Conservation (phyloP, 2,797 vertebrate genomes). For the Sandelia bainsii region DNA sequence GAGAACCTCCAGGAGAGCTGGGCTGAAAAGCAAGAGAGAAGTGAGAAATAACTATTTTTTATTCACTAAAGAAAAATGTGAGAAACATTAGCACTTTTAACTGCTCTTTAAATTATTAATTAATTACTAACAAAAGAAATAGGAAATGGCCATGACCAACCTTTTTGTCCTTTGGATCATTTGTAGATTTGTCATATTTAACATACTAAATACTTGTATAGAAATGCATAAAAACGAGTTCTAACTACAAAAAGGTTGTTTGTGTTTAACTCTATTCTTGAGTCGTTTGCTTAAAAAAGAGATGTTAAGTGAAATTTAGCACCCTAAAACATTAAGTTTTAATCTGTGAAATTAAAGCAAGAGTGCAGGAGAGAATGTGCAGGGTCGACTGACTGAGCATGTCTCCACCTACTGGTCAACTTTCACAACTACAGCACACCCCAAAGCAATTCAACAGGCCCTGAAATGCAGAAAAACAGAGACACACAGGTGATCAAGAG, state of each 20-base stretch:
- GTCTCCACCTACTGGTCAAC: conserved; percentile 73
- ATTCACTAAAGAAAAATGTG: background rate
- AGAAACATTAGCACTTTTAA: background rate
- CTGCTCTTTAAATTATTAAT: background rate
- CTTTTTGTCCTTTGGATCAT: background rate
- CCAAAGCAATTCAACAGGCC: conserved; percentile 11
- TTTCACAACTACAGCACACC: conserved; percentile 12
- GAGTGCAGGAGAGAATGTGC: background rate
- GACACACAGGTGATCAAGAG: background rate
- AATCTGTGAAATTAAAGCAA: background rate
- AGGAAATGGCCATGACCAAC: background rate
- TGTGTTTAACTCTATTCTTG: background rate
- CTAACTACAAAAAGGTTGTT: background rate
- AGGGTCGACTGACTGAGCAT: conserved; percentile 29
- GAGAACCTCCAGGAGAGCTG: conserved; percentile 34
- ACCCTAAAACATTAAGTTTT: background rate
- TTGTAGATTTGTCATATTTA: background rate
- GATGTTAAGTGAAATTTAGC: background rate
- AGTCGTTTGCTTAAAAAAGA: background rate
- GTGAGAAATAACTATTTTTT: conserved; percentile 9
- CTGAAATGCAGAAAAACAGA: background rate
- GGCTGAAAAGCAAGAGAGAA: conserved; percentile 12
- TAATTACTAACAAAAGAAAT: background rate
- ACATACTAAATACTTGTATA: background rate
- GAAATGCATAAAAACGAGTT: background rate